Conservation (phyloP, 2,113 vertebrate species). For the Actenoides lindsayi region DNA sequence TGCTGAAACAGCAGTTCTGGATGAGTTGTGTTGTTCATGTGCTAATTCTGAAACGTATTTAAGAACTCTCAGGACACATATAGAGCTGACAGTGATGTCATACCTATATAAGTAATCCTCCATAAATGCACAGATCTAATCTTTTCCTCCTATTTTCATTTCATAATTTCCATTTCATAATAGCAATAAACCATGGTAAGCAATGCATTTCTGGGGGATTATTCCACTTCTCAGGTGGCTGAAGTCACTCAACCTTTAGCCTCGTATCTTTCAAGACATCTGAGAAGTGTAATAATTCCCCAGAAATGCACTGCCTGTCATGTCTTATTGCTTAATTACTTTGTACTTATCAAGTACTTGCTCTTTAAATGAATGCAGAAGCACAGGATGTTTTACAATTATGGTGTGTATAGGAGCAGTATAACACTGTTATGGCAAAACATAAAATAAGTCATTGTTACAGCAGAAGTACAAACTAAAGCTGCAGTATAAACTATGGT, state of each 20-base stretch:
- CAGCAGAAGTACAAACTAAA: constrained; percentile 18
- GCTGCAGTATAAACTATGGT: not conserved
- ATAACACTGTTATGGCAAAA: constrained; percentile 48
- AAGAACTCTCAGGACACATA: constrained; percentile 75
- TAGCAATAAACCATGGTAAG: constrained; percentile 74
- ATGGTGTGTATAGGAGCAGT: constrained; percentile 25
- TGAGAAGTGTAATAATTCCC: constrained; percentile 75
- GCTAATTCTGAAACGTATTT: constrained; percentile 71
- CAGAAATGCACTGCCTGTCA: constrained; percentile 75
- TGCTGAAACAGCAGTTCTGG: constrained; percentile 71
- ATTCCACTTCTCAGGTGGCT: constrained; percentile 75
- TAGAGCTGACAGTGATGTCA: constrained; percentile 80
- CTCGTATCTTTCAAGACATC: constrained; percentile 75
- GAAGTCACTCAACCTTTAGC: constrained; percentile 80
- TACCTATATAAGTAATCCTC: constrained; percentile 74
- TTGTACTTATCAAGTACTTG: constrained; percentile 74
- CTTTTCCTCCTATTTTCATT: constrained; percentile 75
- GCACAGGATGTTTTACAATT: constrained; percentile 58
- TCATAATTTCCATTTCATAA: constrained; percentile 78
- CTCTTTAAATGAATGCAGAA: constrained; percentile 72
- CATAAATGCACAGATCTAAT: constrained; percentile 75
- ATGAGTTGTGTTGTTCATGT: constrained; percentile 66
- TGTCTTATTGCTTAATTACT: constrained; percentile 80
- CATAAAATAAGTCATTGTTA: constrained; percentile 57
- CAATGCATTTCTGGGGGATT: constrained; percentile 69